Base-by-base conservation (phyloP, 1,140 invertebrate genomes). In the Zaprionus africanus region DNA sequence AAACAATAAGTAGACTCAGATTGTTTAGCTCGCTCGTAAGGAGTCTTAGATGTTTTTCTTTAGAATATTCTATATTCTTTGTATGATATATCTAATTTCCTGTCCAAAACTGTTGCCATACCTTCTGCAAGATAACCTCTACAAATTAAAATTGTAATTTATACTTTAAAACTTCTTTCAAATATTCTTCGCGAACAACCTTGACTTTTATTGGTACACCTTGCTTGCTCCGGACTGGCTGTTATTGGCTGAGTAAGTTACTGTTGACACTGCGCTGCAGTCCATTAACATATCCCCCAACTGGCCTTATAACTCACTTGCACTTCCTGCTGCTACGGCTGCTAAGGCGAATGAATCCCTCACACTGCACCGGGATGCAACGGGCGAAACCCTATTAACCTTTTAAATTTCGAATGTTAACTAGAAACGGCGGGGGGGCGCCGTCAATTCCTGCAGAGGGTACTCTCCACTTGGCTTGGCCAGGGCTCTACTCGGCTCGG, bases 381-480 rank as follows among this genome's bases (percentile, higher is more conserved):
- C 61, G 59, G 22, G 71, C 46, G 51, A 87, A 80, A 83, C 84
- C 83, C 80, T 86, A 86, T 86, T 88, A 88, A 86, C 84, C 83
- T 88, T 83, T 76, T 78, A 57, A 83, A 63, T 80, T 79, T 72
- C 74, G 58, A 62, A 88, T 79, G 80, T 80, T 86, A 88, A 86
- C 80, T 88, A 83, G 84, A 86, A 86, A 75, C 80, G 74, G 69
- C 84, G 70, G 83, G 84, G 66, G 83, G 76, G 19, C 38, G 22
- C 22, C 22, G 22, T 22, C 43, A 59, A 17, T 68, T 54, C 26
- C 58, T 38, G 34, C 58, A 61, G 43, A 17, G 57, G 41, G 41
- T 43, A 53, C 68, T 70, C 68, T 70, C 63, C 34, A 43, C 57
- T 59, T 19, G 58, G 24, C 46, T 15, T 11, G 34, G 24, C 57